Percentiles rank a stretch among this genome's conserved stretches.
phyloP scores from a whole-genome alignment of 2,797 vertebrate species.

The Delichon dasypus region DNA sequence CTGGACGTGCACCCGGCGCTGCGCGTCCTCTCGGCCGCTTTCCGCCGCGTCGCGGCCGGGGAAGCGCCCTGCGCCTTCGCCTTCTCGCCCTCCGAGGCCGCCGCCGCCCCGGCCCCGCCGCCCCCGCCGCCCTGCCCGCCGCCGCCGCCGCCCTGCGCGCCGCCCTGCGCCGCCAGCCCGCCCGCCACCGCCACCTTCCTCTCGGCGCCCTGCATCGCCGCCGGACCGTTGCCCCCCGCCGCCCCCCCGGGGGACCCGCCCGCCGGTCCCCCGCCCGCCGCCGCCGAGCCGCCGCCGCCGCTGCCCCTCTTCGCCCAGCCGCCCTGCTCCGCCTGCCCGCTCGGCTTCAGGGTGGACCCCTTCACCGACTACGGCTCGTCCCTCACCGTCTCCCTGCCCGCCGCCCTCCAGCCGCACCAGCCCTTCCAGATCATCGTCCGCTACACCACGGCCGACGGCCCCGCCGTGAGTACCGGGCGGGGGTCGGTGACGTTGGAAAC shows the following conservation, averaged over 20 bases:
- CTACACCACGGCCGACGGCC: conserved; percentile 90
- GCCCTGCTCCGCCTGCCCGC: conserved; percentile 1
- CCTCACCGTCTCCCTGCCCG: conserved; percentile 85
- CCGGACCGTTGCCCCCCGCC: not conserved
- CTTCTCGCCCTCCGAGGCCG: conserved; percentile 33
- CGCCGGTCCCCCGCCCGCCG: not conserved
- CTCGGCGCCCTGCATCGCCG: conserved; percentile 1
- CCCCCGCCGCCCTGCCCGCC: conserved; percentile 12
- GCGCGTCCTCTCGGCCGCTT: conserved; percentile 83
- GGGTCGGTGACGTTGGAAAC: not conserved
- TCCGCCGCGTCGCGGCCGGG: conserved; percentile 64
- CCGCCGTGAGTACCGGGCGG: conserved; percentile 84
- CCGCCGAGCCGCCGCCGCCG: conserved; percentile 2
- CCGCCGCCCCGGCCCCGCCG: conserved; percentile 25
- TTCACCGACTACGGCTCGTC: conserved; percentile 89
- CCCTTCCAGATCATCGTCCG: conserved; percentile 88
- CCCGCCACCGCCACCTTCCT: conserved; percentile 10
- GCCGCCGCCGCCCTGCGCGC: conserved; percentile 1
- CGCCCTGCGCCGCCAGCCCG: not conserved
- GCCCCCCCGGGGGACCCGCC: not conserved
- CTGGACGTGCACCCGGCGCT: conserved; percentile 87
- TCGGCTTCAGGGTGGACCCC: conserved; percentile 77
- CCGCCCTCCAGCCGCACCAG: conserved; percentile 76
- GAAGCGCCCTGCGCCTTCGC: conserved; percentile 45
- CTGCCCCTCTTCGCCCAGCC: conserved; percentile 7